Conservation (phyloP, 2,113 vertebrate genomes). For the Elgaria multicarinata region DNA sequence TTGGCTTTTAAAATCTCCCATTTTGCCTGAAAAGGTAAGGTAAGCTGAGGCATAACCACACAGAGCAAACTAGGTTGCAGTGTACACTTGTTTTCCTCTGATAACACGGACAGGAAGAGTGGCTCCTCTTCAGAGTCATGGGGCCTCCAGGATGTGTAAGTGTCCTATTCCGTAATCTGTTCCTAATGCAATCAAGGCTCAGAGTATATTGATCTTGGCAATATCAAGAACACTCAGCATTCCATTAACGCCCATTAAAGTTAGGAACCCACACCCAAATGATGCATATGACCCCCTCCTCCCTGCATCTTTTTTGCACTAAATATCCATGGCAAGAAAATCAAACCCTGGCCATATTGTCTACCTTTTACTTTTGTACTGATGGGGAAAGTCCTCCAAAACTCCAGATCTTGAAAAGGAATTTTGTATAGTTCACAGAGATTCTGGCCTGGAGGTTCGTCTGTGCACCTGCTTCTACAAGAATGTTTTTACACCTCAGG, state of each 20-base stretch:
- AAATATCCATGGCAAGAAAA: not conserved
- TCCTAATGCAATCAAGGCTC: too few species aligned
- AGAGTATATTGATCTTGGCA: too few species aligned
- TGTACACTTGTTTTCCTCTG: too few species aligned
- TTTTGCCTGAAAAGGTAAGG: too few species aligned
- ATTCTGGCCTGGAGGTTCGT: not conserved
- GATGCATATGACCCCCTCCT: not conserved
- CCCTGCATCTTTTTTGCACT: not conserved
- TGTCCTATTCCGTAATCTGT: too few species aligned
- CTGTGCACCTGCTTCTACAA: not conserved
- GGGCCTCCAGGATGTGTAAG: too few species aligned
- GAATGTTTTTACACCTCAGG: not conserved
- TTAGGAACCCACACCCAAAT: not conserved
- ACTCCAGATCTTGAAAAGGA: not conserved
- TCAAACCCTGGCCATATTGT: not conserved
- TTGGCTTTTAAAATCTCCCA: too few species aligned
- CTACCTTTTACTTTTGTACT: not conserved
- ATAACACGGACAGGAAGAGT: too few species aligned
- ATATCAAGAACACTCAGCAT: not conserved
- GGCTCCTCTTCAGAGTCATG: too few species aligned
- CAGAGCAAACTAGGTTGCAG: too few species aligned
- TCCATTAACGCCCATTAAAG: not conserved
- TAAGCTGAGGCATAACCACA: too few species aligned
- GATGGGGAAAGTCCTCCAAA: not conserved
- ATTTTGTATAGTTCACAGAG: not conserved